Percentiles rank a stretch among this genome's conserved stretches.
Evolutionary conservation across 2,888 invertebrate species (phyloP).

Genomic region (Hyposoter didymator): DNA sequence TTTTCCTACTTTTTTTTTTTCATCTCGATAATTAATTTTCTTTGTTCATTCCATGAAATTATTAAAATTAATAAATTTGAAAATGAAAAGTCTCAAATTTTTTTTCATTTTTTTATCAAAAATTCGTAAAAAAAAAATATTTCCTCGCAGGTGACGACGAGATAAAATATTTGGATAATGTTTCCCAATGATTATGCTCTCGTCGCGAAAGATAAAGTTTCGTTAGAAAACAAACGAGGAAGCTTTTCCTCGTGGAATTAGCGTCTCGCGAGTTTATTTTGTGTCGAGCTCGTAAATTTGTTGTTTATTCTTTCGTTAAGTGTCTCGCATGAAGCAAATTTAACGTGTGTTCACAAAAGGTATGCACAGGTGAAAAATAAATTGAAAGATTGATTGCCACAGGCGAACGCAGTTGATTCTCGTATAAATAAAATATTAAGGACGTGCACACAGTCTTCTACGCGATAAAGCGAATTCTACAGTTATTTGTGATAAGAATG

Average conservation of each 20-base stretch:
- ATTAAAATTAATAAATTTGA: no score
- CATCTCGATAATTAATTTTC: neutral
- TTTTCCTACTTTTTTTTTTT: neutral
- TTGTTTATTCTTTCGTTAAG: neutral
- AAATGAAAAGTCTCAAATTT: no score
- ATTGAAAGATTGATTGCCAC: conserved; percentile 18
- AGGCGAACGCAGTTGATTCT: neutral
- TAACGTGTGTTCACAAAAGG: neutral
- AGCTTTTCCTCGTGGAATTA: neutral
- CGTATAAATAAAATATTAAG: conserved; percentile 27
- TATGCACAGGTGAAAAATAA: conserved; percentile 26
- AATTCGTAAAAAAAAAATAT: no score
- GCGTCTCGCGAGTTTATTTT: neutral
- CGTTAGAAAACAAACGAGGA: neutral
- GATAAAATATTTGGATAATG: neutral
- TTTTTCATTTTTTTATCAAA: no score
- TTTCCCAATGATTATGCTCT: neutral
- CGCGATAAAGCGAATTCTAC: neutral
- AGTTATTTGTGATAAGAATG: conserved; percentile 5
- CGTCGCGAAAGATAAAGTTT: neutral
- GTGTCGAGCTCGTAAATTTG: neutral
- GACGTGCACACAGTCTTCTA: neutral
- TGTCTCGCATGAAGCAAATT: neutral
- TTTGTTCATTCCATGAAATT: neutral
- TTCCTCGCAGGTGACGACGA: neutral